Conservation (phyloP, 2,113 vertebrate species). For the Edolisoma coerulescens region DNA sequence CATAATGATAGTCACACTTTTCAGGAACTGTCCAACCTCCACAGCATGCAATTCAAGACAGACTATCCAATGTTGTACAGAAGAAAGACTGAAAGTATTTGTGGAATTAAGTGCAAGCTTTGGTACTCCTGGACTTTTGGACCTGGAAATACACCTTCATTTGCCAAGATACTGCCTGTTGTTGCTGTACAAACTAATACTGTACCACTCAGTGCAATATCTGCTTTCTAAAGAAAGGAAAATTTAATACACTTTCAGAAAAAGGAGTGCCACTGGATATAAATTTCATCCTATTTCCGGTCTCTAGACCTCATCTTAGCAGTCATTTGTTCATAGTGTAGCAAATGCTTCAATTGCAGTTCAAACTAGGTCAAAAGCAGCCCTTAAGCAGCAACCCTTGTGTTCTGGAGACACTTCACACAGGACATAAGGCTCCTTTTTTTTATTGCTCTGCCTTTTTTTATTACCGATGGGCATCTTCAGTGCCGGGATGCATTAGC, state of each 20-base stretch:
- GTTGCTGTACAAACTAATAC: not conserved
- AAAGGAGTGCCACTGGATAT: not conserved
- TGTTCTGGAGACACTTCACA: not conserved
- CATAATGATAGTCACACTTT: not conserved
- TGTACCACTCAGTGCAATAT: not conserved
- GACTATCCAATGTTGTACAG: not conserved
- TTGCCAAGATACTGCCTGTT: not conserved
- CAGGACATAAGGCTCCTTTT: not conserved
- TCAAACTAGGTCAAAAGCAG: not conserved
- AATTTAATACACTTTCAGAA: not conserved
- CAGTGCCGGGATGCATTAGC: not conserved
- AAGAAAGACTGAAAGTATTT: not conserved
- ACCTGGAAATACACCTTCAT: not conserved
- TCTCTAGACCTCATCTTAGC: not conserved
- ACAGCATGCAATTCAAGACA: rapidly evolving
- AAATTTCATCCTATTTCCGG: not conserved
- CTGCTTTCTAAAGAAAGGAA: not conserved
- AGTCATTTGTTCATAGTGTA: not conserved
- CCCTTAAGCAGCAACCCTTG: not conserved
- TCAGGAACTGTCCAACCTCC: not conserved
- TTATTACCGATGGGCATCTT: not conserved
- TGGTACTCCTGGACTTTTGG: not conserved
- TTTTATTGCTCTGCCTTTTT: not conserved
- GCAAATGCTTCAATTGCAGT: not conserved
- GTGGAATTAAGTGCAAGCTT: not conserved